These are phyloP conservation scores for Trichogramma pretiosum DNA, from an alignment of 1,140 invertebrate species.

Conservation along the genomic window DNA sequence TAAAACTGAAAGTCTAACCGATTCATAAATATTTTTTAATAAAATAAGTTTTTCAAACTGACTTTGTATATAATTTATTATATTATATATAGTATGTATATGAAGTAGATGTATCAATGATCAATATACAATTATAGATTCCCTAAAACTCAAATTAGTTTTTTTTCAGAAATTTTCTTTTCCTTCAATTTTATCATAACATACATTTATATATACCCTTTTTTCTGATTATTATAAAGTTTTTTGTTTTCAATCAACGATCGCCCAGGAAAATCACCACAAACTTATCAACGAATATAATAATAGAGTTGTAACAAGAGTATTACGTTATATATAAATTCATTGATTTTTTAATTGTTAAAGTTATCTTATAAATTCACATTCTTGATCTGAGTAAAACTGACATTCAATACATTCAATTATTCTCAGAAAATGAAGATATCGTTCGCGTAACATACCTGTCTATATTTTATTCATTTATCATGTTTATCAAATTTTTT, in stretches of 20 bases:
- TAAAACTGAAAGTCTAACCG: slow-evolving; percentile 25
- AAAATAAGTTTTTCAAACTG: slow-evolving; percentile 24
- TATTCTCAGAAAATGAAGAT: too few species aligned
- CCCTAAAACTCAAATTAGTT: slow-evolving; percentile 36
- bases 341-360: too few species aligned
- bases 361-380: too few species aligned
- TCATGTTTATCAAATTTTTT: too few species aligned
- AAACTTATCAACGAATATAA: slow-evolving; percentile 22
- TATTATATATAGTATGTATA: slow-evolving; percentile 26
- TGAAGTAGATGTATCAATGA: slow-evolving; percentile 46
- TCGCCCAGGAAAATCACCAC: slow-evolving; percentile 23
- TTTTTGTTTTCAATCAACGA: slow-evolving; percentile 24
- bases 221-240: slow-evolving; percentile 21
- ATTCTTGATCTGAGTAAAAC: too few species aligned
- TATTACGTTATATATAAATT: slow-evolving; percentile 24
- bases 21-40: too few species aligned
- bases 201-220: slow-evolving; percentile 8
- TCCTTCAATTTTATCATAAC: slow-evolving; percentile 21
- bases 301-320: slow-evolving; percentile 30
- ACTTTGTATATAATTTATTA: slow-evolving; percentile 48
- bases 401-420: too few species aligned
- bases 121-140: slow-evolving; percentile 47
- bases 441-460: too few species aligned
- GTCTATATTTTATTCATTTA: too few species aligned
- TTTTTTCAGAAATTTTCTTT: too few species aligned